A percentile compares a stretch with the other conserved stretches of the same genome.
Conservation (phyloP, 37 sponge, comb jelly and placozoan genomes). For the Chondrilla cf. caribensis region DNA sequence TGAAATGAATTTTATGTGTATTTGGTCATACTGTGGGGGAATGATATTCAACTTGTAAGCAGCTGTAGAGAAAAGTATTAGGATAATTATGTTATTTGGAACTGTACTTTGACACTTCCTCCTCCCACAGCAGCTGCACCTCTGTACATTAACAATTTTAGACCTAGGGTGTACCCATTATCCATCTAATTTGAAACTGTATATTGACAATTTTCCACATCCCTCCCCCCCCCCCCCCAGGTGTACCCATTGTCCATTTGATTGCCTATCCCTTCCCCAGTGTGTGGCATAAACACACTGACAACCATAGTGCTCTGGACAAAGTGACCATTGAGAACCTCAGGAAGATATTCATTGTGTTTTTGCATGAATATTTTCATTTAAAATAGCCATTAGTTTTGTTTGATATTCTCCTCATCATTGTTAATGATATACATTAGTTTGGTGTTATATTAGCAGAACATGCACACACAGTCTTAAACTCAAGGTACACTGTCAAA, state of each 20-base stretch:
- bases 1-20: too few species aligned
- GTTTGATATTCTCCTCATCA: not conserved
- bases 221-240: slow-evolving; percentile 37
- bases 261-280: slow-evolving; percentile 82
- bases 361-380: slow-evolving; percentile 82
- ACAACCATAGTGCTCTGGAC: slow-evolving; percentile 72
- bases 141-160: too few species aligned
- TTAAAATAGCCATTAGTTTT: slow-evolving; percentile 22
- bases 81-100: too few species aligned
- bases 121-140: too few species aligned
- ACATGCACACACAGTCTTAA: not conserved
- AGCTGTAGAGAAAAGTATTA: too few species aligned
- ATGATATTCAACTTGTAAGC: too few species aligned
- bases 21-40: too few species aligned
- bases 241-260: slow-evolving; percentile 85
- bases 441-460: not conserved
- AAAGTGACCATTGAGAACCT: slow-evolving; percentile 65
- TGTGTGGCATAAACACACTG: slow-evolving; percentile 82
- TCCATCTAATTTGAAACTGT: too few species aligned
- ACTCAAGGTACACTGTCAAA: too few species aligned
- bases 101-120: too few species aligned
- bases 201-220: too few species aligned
- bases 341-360: slow-evolving; percentile 75
- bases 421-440: not conserved
- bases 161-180: too few species aligned